Percentiles rank a stretch among this genome's conserved stretches.
Conservation (phyloP, 2,113 vertebrate genomes). For the Pardalotus punctatus region DNA sequence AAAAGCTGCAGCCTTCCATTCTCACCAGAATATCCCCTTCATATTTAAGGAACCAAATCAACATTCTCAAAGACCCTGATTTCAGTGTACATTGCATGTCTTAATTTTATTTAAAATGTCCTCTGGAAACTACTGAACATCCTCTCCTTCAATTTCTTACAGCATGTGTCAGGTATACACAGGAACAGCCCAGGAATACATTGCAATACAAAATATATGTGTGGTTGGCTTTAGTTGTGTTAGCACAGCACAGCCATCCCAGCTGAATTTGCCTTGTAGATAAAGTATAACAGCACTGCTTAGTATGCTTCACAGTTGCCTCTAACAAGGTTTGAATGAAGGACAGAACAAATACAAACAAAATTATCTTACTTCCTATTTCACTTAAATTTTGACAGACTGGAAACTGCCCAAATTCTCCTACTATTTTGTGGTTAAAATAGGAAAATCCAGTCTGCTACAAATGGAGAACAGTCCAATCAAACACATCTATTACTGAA, state of each 20-base stretch:
- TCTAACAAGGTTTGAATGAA: conserved; percentile 13
- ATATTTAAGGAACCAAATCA: neutral
- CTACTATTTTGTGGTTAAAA: neutral
- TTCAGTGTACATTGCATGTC: neutral
- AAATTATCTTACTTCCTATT: conserved; percentile 6
- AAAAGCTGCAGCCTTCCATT: neutral
- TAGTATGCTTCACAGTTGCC: neutral
- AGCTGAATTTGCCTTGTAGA: neutral
- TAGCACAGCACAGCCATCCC: neutral
- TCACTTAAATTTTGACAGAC: conserved; percentile 9
- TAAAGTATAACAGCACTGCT: neutral
- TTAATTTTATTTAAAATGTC: neutral
- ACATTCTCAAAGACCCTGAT: neutral
- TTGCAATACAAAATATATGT: neutral
- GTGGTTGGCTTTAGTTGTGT: neutral
- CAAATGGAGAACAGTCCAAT: neutral
- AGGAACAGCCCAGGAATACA: neutral
- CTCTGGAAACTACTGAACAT: neutral
- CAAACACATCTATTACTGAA: neutral
- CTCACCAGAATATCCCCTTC: neutral
- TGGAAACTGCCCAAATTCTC: neutral
- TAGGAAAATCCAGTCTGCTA: neutral
- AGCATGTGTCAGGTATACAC: neutral
- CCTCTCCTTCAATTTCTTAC: neutral
- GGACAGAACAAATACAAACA: conserved; percentile 17